A percentile compares a stretch with the other conserved stretches of the same genome.
These are phyloP conservation scores for Trachelipus rathkii DNA, from an alignment of 1,140 invertebrate genomes.

Conservation along the genomic window DNA sequence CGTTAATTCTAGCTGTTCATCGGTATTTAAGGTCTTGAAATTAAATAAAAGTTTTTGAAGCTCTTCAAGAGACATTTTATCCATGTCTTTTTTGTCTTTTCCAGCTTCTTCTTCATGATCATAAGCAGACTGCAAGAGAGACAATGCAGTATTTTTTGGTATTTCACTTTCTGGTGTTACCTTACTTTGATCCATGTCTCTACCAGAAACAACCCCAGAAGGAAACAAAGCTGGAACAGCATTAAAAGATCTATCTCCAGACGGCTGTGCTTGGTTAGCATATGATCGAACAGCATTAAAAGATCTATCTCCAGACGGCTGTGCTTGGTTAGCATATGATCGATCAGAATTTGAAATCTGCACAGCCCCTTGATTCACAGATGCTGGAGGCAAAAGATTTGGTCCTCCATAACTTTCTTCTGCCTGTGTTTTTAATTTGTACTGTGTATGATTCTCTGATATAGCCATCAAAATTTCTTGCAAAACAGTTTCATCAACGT, in stretches of 20 bases:
- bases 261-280: neutral
- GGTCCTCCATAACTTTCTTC: neutral
- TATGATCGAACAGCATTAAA: neutral
- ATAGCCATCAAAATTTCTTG: slow-evolving; percentile 39
- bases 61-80: slow-evolving; percentile 31
- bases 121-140: slow-evolving; percentile 37
- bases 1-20: slow-evolving; percentile 26
- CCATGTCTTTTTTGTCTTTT: slow-evolving; percentile 32
- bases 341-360: neutral
- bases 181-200: neutral
- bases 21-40: slow-evolving; percentile 13
- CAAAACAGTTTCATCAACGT: slow-evolving; percentile 41
- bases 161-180: neutral
- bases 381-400: neutral
- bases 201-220: neutral
- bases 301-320: slow-evolving; percentile 5
- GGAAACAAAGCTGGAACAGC: neutral
- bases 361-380: neutral
- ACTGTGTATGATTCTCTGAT: slow-evolving; percentile 34
- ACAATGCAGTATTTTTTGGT: slow-evolving; percentile 25
- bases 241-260: slow-evolving; percentile 16
- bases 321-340: neutral
- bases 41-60: slow-evolving; percentile 24
- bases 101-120: slow-evolving; percentile 33
- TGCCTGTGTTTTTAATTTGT: slow-evolving; percentile 14